Percentiles rank a stretch among this genome's conserved stretches.
Evolutionary conservation across 35 echinoderm and acorn worm genomes (phyloP).

Genomic region (Acanthaster planci): DNA sequence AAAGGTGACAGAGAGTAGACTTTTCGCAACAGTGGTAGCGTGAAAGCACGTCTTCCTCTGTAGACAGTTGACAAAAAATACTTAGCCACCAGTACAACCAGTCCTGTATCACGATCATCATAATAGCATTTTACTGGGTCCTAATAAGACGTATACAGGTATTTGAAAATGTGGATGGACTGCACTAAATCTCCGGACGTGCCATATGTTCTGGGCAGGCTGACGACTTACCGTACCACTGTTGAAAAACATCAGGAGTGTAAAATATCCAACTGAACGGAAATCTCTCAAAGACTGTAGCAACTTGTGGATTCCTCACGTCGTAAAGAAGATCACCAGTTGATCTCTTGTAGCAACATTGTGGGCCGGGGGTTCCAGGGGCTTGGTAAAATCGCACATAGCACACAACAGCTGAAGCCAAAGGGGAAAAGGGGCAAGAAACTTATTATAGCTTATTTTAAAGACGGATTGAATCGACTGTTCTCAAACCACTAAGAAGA

Average conservation of each 20-base stretch:
- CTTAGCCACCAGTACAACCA: not conserved
- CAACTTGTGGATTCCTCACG: not conserved
- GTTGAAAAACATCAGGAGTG: not conserved
- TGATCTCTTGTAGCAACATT: not conserved
- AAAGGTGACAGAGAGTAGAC: conserved; percentile 67
- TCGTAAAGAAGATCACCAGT: not conserved
- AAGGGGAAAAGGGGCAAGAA: not conserved
- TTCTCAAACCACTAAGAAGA: no score
- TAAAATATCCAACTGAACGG: not conserved
- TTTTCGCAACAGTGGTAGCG: conserved; percentile 57
- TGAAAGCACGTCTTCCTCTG: conserved; percentile 60
- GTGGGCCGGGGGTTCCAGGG: not conserved
- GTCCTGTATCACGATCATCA: not conserved
- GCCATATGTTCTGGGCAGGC: no score
- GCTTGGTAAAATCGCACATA: not conserved
- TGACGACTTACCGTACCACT: not conserved
- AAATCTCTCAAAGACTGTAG: conserved; percentile 5
- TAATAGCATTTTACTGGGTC: not conserved
- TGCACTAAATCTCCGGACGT: no score
- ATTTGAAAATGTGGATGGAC: not conserved
- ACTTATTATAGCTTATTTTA: no score
- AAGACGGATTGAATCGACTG: no score
- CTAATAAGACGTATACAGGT: no score
- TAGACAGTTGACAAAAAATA: not conserved
- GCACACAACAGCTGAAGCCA: not conserved